These are phyloP conservation scores for Montifringilla adamsi DNA, from an alignment of 2,113 vertebrate species.

Conservation along the genomic window DNA sequence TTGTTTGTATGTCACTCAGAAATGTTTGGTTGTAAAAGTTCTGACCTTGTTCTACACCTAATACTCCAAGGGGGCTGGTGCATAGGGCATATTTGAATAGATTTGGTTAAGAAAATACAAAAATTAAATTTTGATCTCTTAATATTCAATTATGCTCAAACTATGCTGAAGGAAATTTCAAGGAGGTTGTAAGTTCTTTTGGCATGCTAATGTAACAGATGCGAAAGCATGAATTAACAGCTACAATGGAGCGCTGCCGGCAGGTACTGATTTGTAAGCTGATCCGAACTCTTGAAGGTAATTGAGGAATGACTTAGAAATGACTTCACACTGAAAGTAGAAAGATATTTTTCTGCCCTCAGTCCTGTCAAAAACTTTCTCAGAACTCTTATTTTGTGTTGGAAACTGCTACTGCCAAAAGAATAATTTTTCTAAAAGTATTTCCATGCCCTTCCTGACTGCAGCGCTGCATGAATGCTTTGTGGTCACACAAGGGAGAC, in stretches of 20 bases:
- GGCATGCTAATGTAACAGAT: conserved; percentile 70
- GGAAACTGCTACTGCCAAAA: background rate
- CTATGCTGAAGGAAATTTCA: conserved; percentile 64
- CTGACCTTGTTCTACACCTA: conserved; percentile 46
- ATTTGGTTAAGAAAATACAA: conserved; percentile 60
- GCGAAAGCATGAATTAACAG: conserved; percentile 64
- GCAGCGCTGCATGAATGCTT: background rate
- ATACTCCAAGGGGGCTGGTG: conserved; percentile 13
- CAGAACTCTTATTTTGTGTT: background rate
- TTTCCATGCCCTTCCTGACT: background rate
- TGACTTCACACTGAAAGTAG: conserved; percentile 26
- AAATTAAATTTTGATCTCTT: conserved; percentile 64
- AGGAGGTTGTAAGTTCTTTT: conserved; percentile 65
- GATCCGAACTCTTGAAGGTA: conserved; percentile 23
- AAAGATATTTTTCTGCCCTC: background rate
- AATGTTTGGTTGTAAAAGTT: conserved; percentile 31
- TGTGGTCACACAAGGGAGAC: background rate
- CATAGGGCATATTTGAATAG: conserved; percentile 48
- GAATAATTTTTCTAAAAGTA: background rate
- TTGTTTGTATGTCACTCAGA: conserved; percentile 52
- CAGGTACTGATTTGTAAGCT: conserved; percentile 59
- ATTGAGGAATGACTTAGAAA: conserved; percentile 48
- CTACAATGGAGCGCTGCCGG: conserved; percentile 39
- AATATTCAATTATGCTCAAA: conserved; percentile 65
- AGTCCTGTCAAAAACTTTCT: background rate